Percentiles rank a stretch among this genome's conserved stretches.
phyloP scores from a whole-genome alignment of 1,140 invertebrate species.

The Aphelenchoides fujianensis region DNA sequence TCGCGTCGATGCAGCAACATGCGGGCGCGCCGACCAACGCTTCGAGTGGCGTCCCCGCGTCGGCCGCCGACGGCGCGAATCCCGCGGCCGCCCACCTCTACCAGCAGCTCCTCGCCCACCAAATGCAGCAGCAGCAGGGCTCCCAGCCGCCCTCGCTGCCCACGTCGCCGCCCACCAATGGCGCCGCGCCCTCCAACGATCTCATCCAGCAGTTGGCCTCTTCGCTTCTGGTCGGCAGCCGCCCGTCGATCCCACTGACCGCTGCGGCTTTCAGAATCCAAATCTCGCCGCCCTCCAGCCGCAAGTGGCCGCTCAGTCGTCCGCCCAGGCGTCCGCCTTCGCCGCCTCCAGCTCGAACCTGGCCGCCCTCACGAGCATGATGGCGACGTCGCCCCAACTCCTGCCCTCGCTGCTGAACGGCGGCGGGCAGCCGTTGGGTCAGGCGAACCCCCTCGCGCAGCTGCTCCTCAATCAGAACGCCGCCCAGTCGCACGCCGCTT shows the following conservation, averaged over 20 bases:
- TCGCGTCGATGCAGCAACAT: constrained; percentile 30
- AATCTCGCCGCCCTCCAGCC: constrained; percentile 21
- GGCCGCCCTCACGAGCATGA: neutral
- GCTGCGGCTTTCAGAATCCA: constrained; percentile 16
- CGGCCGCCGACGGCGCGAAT: neutral
- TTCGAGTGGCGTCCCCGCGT: no score
- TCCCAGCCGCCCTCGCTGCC: neutral
- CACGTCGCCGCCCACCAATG: constrained; percentile 4
- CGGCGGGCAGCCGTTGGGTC: neutral
- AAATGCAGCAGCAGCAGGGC: constrained; percentile 16
- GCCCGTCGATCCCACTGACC: neutral
- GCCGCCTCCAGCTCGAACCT: neutral
- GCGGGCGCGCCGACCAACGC: neutral
- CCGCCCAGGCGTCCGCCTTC: constrained; percentile 21
- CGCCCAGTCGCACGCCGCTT: neutral
- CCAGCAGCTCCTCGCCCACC: constrained; percentile 27
- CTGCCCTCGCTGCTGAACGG: constrained; percentile 7
- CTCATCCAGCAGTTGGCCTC: constrained; percentile 30
- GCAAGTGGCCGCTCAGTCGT: constrained; percentile 14
- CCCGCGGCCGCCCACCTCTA: constrained; percentile 10
- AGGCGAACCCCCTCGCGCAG: neutral
- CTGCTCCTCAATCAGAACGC: neutral
- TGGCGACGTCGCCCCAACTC: constrained; percentile 2
- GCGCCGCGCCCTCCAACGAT: constrained; percentile 12
- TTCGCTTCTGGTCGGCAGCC: constrained; percentile 7